Base-by-base conservation (phyloP, 2,797 vertebrate genomes). In the Coilia nasus region DNA sequence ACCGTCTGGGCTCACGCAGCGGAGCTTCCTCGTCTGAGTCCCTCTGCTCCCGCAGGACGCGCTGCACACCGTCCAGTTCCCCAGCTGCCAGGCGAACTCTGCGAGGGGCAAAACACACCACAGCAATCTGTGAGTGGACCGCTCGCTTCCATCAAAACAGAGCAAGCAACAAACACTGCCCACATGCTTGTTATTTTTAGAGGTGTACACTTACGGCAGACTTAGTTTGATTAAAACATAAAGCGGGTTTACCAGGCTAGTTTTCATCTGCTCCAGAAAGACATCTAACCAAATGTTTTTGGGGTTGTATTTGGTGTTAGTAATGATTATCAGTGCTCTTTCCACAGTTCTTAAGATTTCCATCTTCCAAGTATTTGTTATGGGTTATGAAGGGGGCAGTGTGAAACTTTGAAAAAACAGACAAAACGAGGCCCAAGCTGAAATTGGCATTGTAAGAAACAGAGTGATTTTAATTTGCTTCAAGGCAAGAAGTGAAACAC, bases 21-120 rank as follows among this genome's bases (percentile, higher is more conserved):
- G 93, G 0, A 92, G 88, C 46, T 87, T 92, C 91, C 92, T 94
- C 82, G 92, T 88, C 25, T 93, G 95, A 7, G 89, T 92, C 59
- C 97, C 97, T 78, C 89, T 89, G 85, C 92, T 94, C 64, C 97
- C 97, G 87, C 97, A 98, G 85, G 94, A 93, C 15, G 96, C 89
- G 11, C 97, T 96, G 91, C 97, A 98, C 0, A 85, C 81, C 0
- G 91, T 94, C 97, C 96, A 98, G 81, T 95, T 93, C 0, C 93
- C 93, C n/a, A 94, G 93, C 81, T 92, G 93, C 97, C 97, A 98
- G 12, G 86, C 88, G 31, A 93, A 94, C 88, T 90, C 97, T 98
- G 91, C 11, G 85, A 23, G 59, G 6, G 6, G 83, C 67, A 84
- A 56, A 6, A 86, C 64, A 85, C 62, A 83, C 35, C 35, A 41